Base-by-base conservation (phyloP, 2,797 vertebrate species). In the Capromys pilorides region DNA sequence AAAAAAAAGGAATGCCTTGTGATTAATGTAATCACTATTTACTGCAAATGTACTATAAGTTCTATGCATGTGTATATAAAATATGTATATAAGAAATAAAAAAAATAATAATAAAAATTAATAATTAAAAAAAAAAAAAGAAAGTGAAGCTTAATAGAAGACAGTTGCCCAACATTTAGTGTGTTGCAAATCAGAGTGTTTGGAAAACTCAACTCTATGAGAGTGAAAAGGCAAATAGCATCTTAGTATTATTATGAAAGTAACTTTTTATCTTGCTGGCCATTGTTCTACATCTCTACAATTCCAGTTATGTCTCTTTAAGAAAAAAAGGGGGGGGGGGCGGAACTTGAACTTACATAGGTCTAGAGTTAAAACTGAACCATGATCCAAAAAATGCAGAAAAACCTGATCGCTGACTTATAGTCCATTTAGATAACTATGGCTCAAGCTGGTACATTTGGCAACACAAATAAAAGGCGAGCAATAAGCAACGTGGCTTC, bases 131-230 rank as follows among this genome's bases (percentile, higher is more conserved):
- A n/a, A n/a, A n/a, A n/a, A n/a, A n/a, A n/a, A n/a, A n/a, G 75
- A 79, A 93, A 95, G 69, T 93, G 71, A 81, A 77, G 49, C 94
- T 94, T 95, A 95, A 95, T 88, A 71, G 87, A 88, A 95, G 87
- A 51, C 87, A 95, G 87, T 84, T 95, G 91, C 66, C 86, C 45
- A 54, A 54, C 80, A 66, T 87, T 89, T 41, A 59, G 31, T 36
- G 6, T 88, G 84, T 66, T 90, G 85, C 57, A 62, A 39, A 88
- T 78, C 73, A 81, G 28, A 51, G 91, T 88, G 91, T 83, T 64
- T 80, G 85, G 93, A 75, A 93, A 89, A 64, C 6, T 39, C 94
- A 75, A 33, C 1, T 91, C 62, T 41, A 28, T 6, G 14, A 61
- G 54, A 79, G 80, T 61, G 81, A 80, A 90, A 96, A 91, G 62